These are phyloP conservation scores for Aeoliscus strigatus DNA, from an alignment of 2,797 vertebrate species.

Conservation along the genomic window DNA sequence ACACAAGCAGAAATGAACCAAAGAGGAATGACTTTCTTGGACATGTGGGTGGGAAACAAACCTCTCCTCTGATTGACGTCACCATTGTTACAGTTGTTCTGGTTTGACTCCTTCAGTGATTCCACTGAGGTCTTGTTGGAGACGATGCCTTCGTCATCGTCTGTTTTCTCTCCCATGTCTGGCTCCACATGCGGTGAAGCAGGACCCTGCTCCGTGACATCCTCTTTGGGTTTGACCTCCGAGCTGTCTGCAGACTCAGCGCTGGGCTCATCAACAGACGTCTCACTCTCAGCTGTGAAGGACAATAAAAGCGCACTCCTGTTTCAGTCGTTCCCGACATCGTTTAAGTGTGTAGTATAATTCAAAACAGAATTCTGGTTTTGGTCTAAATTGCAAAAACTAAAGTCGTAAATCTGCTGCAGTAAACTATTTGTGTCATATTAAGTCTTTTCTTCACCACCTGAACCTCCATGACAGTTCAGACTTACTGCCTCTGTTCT, in stretches of 20 bases:
- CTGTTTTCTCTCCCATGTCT: slow-evolving; percentile 40
- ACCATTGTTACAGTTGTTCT: slow-evolving; percentile 60
- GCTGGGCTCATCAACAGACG: slow-evolving; percentile 17
- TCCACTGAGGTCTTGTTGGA: slow-evolving; percentile 63
- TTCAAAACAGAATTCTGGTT: slow-evolving; percentile 1
- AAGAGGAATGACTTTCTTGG: too few relatives aligned
- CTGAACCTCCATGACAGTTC: slow-evolving; percentile 4
- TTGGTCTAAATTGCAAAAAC: slow-evolving; percentile 6
- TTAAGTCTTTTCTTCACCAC: slow-evolving; percentile 13
- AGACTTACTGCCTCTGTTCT: slow-evolving; percentile 12
- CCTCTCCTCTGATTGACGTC: slow-evolving; percentile 24
- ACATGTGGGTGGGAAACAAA: slow-evolving; percentile 10
- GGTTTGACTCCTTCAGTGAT: slow-evolving; percentile 55
- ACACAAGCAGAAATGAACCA: not conserved
- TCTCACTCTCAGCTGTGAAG: slow-evolving; percentile 48
- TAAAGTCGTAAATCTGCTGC: slow-evolving; percentile 17
- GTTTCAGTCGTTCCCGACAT: slow-evolving; percentile 3
- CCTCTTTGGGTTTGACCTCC: slow-evolving; percentile 33
- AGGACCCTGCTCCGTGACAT: slow-evolving; percentile 11
- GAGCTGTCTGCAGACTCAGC: slow-evolving; percentile 36
- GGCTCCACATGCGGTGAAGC: slow-evolving; percentile 30
- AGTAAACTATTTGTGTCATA: slow-evolving; percentile 14
- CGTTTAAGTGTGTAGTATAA: not conserved
- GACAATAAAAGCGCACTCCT: slow-evolving; percentile 10
- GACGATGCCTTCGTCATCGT: slow-evolving; percentile 26